These are phyloP conservation scores for Gymnoscopelus braueri DNA, from an alignment of 2,797 vertebrate species.

Conservation along the genomic window DNA sequence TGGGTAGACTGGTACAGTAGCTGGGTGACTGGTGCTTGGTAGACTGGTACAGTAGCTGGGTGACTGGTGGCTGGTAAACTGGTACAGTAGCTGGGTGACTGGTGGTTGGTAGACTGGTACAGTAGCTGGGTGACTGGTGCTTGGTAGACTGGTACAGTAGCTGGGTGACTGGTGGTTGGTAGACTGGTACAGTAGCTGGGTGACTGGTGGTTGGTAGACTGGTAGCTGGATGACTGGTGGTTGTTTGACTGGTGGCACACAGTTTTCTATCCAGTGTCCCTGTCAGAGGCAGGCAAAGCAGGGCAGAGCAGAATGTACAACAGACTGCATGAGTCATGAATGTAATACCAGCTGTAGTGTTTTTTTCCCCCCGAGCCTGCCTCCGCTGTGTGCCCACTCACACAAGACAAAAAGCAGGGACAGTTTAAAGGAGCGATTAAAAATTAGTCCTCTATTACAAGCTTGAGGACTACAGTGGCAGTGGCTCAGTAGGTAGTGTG, in stretches of 20 bases:
- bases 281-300: constrained; percentile 47
- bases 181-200: constrained; percentile 3
- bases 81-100: no score
- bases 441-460: constrained; percentile 38
- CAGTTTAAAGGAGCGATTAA: constrained; percentile 45
- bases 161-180: neutral
- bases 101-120: no score
- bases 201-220: constrained; percentile 34
- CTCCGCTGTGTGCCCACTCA: constrained; percentile 39
- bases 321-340: constrained; percentile 49
- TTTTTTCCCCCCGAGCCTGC: constrained; percentile 24
- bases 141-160: neutral
- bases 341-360: constrained; percentile 36
- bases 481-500: no score
- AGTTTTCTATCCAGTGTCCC: constrained; percentile 41
- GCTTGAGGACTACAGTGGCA: constrained; percentile 4
- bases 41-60: neutral
- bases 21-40: neutral
- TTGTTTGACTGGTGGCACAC: constrained; percentile 41
- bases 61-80: no score
- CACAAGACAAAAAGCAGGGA: constrained; percentile 44
- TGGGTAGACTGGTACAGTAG: neutral
- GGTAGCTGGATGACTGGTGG: constrained; percentile 26
- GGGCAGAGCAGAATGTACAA: constrained; percentile 39
- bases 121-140: no score